Base-by-base conservation (phyloP, 37 sponge, comb jelly and placozoan genomes). In the Cladorhizidae sp. region DNA sequence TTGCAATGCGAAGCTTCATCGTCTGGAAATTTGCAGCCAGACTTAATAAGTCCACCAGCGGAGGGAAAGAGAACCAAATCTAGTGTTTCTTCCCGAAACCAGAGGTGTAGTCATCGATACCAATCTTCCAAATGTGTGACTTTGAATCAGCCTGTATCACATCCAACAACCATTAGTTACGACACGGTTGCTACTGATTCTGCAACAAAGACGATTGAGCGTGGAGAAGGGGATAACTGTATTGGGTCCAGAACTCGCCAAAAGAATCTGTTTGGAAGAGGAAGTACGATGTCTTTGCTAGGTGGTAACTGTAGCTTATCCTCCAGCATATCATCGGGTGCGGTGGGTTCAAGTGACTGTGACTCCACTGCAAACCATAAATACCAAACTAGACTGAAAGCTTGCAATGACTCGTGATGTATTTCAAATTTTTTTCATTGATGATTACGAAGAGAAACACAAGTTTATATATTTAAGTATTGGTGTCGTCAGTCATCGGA, bases 401-500 rank as follows among this genome's bases (percentile, higher is more conserved):
- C 40, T 28, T 45, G 51, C n/a, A 68, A 52, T 68, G 38, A 20
- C 28, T 28, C 37, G 3, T 77, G 38, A 58, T 23, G 21, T 39
- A 59, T 15, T 26, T 76, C 3, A 40, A n/a, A 32, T 50, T 51
- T 0, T 40, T 37, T 79, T 33, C 35, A 18, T 33, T 64, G 12
- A 43, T 64, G 3, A 33, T 49, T 8, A 73, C 40, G 22, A 39
- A 71, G 26, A 41, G 25, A 50, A 54, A 22, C 58, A 23, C 43
- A 51, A 51, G 25, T 80, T 32, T 42, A 39, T 40, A 50, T 70
- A 26, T 55, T 70, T 80, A 68, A 61, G 82, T 81, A 81, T 87
- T 87, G 88, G 88, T 81, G 88, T 87, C n/a, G n/a, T n/a, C 76
- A 81, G 57, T 87, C 87, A 78, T 73, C 50, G 40, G 43, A 71